Base-by-base conservation (phyloP, 2,797 vertebrate species). In the Sebastiscus albofasciatus region DNA sequence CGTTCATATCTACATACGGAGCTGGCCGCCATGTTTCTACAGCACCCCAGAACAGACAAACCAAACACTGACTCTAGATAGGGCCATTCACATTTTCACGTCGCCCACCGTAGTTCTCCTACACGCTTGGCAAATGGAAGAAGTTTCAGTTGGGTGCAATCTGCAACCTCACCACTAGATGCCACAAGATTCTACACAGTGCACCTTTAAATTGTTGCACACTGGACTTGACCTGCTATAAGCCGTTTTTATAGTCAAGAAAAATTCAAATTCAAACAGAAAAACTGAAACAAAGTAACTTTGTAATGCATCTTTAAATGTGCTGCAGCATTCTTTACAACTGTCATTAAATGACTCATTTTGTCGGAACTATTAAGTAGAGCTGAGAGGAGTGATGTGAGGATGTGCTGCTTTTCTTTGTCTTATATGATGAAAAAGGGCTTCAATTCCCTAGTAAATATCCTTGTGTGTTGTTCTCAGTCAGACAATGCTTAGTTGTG, bases 151-250 rank as follows among this genome's bases (percentile, higher is more conserved):
- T 52, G 46, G 46, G 0, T 52, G 0, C 46, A n/a, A 52, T 52
- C 46, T 52, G 46, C 18, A 52, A 20, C 18, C 18, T 20, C 46
- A 52, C 46, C 18, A 52, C 46, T 52, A 52, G 46, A 52, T n/a
- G 46, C 18, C 18, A 20, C 9, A 8, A 31, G 31, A 31, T 31
- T 6, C 31, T 31, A 31, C 42, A 49, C 42, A 49, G 42, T 49
- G 42, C 42, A 49, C 42, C 42, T 49, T 49, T 49, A 49, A 49
- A 49, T 49, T 49, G 42, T 49, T 49, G 42, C 16, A 52, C 11
- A 52, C 33, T 60, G 36, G 20, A 67, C 52, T 70, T 34, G 52
- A 64, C 52, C 18, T 42, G 56, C n/a, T 36, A 71, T 52, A 39
- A 16, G 24, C 13, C 10, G 0, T 52, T 52, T 56, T 70, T 67